Evolutionary conservation across 2,797 vertebrate genomes (phyloP).

Genomic region (Phoeniculus purpureus): DNA sequence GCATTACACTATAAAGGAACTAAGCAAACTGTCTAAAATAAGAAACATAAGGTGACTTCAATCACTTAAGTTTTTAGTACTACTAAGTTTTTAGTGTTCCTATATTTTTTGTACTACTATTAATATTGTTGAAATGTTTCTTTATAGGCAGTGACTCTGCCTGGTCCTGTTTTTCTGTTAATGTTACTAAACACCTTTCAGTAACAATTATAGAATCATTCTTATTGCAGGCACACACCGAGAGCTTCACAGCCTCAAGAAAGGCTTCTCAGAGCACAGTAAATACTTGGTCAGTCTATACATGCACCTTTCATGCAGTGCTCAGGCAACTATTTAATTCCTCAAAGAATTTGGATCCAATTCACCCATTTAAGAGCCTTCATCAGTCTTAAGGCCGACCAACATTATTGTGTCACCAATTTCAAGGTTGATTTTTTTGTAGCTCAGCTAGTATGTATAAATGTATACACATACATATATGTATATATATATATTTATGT

Average conservation of each 20-base stretch:
- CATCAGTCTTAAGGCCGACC: neutral
- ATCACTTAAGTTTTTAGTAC: neutral
- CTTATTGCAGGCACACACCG: neutral
- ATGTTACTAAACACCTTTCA: neutral
- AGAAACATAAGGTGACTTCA: neutral
- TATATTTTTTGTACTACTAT: neutral
- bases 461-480: no score
- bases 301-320: neutral
- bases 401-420: neutral
- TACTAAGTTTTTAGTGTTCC: neutral
- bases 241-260: neutral
- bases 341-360: neutral
- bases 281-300: neutral
- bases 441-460: neutral
- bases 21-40: neutral
- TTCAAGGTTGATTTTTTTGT: neutral
- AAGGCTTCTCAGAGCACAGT: neutral
- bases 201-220: neutral
- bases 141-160: neutral
- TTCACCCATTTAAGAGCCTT: neutral
- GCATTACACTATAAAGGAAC: neutral
- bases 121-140: neutral
- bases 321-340: neutral
- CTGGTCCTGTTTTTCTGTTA: neutral
- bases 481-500: neutral